Base-by-base conservation (phyloP, 2,888 invertebrate species). In the Caenorhabditis sp. region DNA sequence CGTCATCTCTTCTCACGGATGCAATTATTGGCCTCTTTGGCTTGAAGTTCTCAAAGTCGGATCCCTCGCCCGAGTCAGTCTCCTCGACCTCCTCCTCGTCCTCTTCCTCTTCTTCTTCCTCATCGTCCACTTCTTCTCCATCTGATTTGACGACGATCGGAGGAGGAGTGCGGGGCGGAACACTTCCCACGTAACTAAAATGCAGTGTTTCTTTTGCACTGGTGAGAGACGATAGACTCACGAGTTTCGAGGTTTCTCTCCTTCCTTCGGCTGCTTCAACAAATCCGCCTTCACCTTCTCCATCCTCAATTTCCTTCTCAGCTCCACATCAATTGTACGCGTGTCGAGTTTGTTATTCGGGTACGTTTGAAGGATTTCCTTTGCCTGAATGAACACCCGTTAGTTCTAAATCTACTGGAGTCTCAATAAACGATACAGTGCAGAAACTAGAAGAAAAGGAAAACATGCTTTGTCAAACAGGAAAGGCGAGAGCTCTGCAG, bases 401-500 rank as follows among this genome's bases (percentile, higher is more conserved):
- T 45, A 24, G 20, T 22, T 27, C 55, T 43, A 53, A 8, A n/a
- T 46, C 65, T 55, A 55, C n/a, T 5, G 8, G 0, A 39, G n/a
- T n/a, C n/a, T n/a, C n/a, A n/a, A n/a, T 41, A 11, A 43, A 26
- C 46, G 9, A 9, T 46, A 46, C 46, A 26, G 46, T 46, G 46
- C 35, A 35, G 35, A 13, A 15, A 32, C 20, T 39, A 17, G 48
- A 59, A 45, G 32, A 50, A 43, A 50, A 30, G 26, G 39, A 55
- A 63, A 68, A 61, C 70, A 65, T 73, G 84, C 86, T 82, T 87
- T 88, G 74, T 88, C 88, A 63, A 88, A 88, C 13, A 88, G 83
- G 53, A 85, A 79, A 45, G 88, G 88, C 50, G 85, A 86, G 53
- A 85, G 83, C 50, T 88, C 86, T n/a, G 81, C 76, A 11, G 83